Evolutionary conservation across 2,113 vertebrate genomes (phyloP).

Genomic region (Hypanus sabinus): DNA sequence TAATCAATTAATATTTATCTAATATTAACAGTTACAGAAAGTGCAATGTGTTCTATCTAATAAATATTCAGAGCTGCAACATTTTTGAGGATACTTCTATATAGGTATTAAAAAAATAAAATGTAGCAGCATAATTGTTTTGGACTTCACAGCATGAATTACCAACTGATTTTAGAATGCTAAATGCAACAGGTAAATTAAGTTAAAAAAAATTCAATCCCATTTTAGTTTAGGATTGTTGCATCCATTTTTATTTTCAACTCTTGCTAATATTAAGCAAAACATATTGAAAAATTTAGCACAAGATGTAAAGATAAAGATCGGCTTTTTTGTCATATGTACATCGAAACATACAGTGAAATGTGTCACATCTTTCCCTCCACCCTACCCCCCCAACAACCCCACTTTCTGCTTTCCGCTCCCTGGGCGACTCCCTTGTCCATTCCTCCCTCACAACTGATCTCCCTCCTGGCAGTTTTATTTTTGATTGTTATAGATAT

Average conservation of each 20-base stretch:
- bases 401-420: no score
- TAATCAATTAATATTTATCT: neutral
- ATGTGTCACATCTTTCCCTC: no score
- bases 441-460: no score
- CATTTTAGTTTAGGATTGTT: neutral
- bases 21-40: slow-evolving; percentile 23
- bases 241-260: neutral
- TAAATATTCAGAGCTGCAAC: slow-evolving; percentile 7
- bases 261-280: neutral
- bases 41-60: slow-evolving; percentile 20
- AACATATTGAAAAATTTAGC: neutral
- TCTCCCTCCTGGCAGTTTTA: neutral
- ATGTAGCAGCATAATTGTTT: neutral
- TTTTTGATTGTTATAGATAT: neutral
- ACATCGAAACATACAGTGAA: no score
- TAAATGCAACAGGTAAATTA: neutral
- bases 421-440: no score
- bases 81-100: neutral
- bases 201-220: neutral
- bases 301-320: no score
- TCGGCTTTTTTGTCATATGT: no score
- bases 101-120: slow-evolving; percentile 7
- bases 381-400: no score
- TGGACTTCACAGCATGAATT: neutral
- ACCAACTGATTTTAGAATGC: neutral